Evolutionary conservation across 2,888 invertebrate genomes (phyloP).

Genomic region (Drosophila austrosaltans): DNA sequence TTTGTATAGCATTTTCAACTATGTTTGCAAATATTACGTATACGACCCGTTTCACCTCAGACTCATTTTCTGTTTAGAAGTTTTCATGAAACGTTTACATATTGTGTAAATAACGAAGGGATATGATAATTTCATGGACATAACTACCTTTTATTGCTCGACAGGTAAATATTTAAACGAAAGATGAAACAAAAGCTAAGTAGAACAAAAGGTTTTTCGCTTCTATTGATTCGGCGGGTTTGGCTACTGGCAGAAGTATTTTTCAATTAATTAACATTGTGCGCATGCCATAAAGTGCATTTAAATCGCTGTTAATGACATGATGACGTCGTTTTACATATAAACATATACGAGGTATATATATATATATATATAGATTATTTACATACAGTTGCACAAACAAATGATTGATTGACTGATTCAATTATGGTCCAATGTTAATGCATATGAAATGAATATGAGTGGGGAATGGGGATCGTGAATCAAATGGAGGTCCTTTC

Average conservation of each 20-base stretch:
- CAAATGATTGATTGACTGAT: constrained; percentile 31
- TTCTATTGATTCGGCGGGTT: not conserved
- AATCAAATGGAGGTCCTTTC: not conserved
- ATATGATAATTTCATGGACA: no score
- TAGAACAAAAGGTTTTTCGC: not conserved
- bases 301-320: constrained; percentile 18
- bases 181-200: not conserved
- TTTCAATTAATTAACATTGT: constrained; percentile 20
- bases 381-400: constrained; percentile 6
- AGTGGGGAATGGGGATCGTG: not conserved
- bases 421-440: constrained; percentile 30
- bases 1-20: not conserved
- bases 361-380: not conserved
- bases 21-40: not conserved
- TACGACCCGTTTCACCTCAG: not conserved
- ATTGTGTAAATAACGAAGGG: no score
- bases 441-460: constrained; percentile 8
- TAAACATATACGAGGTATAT: not conserved
- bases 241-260: constrained; percentile 3
- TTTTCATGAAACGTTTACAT: no score
- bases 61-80: no score
- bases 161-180: not conserved
- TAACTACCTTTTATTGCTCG: no score
- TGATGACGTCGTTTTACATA: not conserved
- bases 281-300: constrained; percentile 16